A percentile compares a stretch with the other conserved stretches of the same genome.
phyloP scores from a whole-genome alignment of 2,113 vertebrate species.

The Rhineura floridana region DNA sequence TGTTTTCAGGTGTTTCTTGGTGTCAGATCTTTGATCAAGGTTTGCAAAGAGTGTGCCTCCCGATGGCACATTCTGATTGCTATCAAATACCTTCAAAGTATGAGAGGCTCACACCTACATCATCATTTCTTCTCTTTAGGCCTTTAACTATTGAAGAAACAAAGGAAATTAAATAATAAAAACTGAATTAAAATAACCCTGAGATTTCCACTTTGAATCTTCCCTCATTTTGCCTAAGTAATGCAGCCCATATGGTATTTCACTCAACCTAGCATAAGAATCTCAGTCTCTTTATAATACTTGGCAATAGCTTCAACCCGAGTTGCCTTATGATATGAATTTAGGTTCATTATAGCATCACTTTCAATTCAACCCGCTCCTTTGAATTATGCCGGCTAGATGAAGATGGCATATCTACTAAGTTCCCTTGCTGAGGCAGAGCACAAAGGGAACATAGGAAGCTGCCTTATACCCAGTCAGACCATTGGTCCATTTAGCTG shows the following conservation, averaged over 20 bases:
- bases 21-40: slow-evolving; percentile 8
- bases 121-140: slow-evolving; percentile 29
- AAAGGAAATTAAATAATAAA: slow-evolving; percentile 42
- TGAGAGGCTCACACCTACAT: slow-evolving; percentile 21
- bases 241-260: slow-evolving; percentile 31
- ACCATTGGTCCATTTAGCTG: neutral
- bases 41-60: slow-evolving; percentile 26
- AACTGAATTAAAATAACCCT: slow-evolving; percentile 41
- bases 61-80: slow-evolving; percentile 27
- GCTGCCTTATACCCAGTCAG: neutral
- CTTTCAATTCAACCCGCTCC: neutral
- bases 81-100: slow-evolving; percentile 46
- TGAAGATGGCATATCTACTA: neutral
- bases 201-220: slow-evolving; percentile 44
- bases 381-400: neutral
- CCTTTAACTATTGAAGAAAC: slow-evolving; percentile 42
- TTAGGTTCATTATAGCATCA: neutral
- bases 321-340: slow-evolving; percentile 36
- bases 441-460: neutral
- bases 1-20: slow-evolving; percentile 49
- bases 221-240: slow-evolving; percentile 39
- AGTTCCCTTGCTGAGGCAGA: neutral
- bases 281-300: slow-evolving; percentile 2
- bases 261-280: slow-evolving; percentile 32
- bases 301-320: slow-evolving; percentile 16